These are phyloP conservation scores for Rafetus swinhoei DNA, from an alignment of 2,113 vertebrate genomes.

Conservation along the genomic window DNA sequence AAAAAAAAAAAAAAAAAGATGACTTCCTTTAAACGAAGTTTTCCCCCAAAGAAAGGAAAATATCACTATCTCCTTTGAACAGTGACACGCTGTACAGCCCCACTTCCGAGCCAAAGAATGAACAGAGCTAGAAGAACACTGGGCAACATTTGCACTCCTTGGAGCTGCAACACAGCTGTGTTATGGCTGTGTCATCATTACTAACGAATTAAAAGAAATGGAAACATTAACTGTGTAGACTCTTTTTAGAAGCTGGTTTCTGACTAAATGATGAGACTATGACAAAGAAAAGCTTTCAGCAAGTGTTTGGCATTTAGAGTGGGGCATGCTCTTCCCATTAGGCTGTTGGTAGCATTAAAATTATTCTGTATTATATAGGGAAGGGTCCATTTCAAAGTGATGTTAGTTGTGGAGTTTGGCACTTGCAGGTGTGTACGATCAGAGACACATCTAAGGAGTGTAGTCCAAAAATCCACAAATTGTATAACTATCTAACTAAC, in stretches of 20 bases:
- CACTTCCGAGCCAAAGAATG: conserved; percentile 67
- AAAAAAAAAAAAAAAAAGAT: conserved; percentile 45
- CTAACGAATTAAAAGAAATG: conserved; percentile 76
- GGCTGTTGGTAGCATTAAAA: conserved; percentile 68
- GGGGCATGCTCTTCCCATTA: conserved; percentile 50
- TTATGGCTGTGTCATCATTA: conserved; percentile 77
- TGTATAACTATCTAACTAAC: not conserved
- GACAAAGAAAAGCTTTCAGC: conserved; percentile 81
- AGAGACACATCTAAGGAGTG: conserved; percentile 46
- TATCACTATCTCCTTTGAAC: conserved; percentile 72
- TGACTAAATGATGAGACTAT: conserved; percentile 59
- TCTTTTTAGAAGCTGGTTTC: conserved; percentile 77
- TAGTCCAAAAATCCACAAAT: conserved; percentile 49
- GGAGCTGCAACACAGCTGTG: conserved; percentile 81
- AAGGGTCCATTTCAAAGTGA: conserved; percentile 5
- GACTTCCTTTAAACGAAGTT: conserved; percentile 72
- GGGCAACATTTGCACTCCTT: conserved; percentile 74
- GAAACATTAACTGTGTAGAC: conserved; percentile 82
- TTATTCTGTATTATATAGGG: conserved; percentile 43
- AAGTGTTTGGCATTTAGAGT: conserved; percentile 56
- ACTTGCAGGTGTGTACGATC: conserved; percentile 64
- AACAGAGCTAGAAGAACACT: conserved; percentile 72
- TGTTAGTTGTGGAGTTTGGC: conserved; percentile 45
- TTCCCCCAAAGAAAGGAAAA: conserved; percentile 75
- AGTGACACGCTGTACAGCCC: conserved; percentile 64